A percentile compares a stretch with the other conserved stretches of the same genome.
Evolutionary conservation across 2,113 vertebrate genomes (phyloP).

Genomic region (Microcebus tavaratra): DNA sequence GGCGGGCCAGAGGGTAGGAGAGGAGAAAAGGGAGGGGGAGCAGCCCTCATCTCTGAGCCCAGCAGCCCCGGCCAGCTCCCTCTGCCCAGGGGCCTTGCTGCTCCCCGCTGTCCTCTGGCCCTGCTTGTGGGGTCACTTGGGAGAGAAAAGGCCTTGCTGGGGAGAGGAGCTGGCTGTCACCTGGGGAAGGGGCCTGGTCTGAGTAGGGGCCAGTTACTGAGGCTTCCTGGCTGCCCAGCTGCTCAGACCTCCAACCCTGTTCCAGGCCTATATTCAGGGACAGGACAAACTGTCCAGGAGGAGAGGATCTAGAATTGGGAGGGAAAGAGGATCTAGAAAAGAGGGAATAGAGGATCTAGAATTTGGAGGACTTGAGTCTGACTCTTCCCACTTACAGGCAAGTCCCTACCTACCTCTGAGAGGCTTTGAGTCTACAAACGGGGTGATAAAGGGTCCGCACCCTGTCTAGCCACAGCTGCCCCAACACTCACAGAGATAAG

Average conservation of each 20-base stretch:
- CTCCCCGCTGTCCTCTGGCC: not conserved
- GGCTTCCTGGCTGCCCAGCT: not conserved
- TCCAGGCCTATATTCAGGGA: fast-evolving
- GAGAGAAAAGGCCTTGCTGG: not conserved
- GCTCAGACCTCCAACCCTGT: not conserved
- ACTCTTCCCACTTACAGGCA: not conserved
- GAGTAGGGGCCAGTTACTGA: not conserved
- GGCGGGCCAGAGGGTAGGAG: not conserved
- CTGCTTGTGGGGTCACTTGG: not conserved
- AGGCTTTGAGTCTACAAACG: not conserved
- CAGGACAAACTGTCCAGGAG: not conserved
- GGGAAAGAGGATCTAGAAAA: not conserved
- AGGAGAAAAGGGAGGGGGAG: not conserved
- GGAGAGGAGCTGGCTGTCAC: not conserved
- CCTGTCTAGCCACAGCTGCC: not conserved
- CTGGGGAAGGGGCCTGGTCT: not conserved
- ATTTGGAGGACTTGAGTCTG: not conserved
- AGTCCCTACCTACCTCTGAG: not conserved
- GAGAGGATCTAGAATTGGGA: not conserved
- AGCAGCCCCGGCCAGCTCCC: not conserved
- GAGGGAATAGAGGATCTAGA: not conserved
- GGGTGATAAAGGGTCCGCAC: not conserved
- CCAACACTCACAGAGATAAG: not conserved
- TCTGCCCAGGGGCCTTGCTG: not conserved
- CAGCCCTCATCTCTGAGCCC: not conserved